phyloP scores from a whole-genome alignment of 2,113 vertebrate species.

The Halcyon senegalensis region DNA sequence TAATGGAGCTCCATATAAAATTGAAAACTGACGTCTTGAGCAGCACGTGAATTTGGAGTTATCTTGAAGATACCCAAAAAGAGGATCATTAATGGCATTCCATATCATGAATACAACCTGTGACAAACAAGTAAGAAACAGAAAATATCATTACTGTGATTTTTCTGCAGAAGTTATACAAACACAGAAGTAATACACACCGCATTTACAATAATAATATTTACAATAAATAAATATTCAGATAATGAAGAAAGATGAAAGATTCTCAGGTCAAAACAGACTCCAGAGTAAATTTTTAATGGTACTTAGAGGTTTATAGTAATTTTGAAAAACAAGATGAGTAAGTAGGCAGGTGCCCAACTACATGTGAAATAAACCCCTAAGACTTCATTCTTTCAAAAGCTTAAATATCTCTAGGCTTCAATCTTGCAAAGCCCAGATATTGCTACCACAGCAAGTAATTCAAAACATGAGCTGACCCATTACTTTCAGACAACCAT shows the following conservation, averaged over 20 bases:
- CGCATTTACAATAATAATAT: background rate
- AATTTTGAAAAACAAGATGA: background rate
- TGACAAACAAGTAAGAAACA: background rate
- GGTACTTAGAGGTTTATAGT: background rate
- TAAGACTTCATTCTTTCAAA: background rate
- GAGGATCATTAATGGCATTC: constrained; percentile 88
- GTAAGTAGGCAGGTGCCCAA: background rate
- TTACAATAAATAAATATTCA: background rate
- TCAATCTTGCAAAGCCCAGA: background rate
- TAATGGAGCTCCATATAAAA: constrained; percentile 82
- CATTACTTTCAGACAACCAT: background rate
- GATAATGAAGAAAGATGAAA: background rate
- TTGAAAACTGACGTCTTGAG: constrained; percentile 74
- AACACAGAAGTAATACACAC: background rate
- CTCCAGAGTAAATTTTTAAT: background rate
- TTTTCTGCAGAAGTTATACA: background rate
- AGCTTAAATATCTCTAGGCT: background rate
- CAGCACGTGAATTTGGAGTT: constrained; percentile 78
- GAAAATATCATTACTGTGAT: background rate
- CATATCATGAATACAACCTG: constrained; percentile 91
- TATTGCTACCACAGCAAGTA: background rate
- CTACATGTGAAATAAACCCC: background rate
- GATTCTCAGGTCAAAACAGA: background rate
- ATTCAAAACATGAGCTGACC: background rate
- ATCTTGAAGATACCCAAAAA: constrained; percentile 89